Conservation (phyloP, 2,113 vertebrate species). For the Ciconia stormi region DNA sequence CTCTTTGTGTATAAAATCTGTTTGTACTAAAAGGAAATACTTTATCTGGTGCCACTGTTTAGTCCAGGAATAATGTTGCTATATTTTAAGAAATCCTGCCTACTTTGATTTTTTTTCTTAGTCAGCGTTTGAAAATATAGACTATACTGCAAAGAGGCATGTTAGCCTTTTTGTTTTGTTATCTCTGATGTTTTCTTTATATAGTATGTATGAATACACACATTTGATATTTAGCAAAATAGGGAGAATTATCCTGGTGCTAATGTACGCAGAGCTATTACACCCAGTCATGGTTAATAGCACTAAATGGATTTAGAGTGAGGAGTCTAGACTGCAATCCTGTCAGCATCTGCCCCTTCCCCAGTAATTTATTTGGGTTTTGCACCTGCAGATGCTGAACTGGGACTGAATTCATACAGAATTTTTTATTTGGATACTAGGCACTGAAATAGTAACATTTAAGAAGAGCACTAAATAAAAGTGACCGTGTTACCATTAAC, state of each 20-base stretch:
- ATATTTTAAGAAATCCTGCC: background rate
- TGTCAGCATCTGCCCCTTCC: conserved; percentile 67
- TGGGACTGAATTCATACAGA: conserved; percentile 18
- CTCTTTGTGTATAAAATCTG: background rate
- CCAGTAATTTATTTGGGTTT: conserved; percentile 59
- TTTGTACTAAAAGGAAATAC: background rate
- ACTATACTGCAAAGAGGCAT: background rate
- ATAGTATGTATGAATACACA: conserved; percentile 25
- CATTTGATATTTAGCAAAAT: conserved; percentile 55
- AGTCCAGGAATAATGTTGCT: background rate
- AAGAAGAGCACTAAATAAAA: conserved; percentile 22
- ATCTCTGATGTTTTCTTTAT: conserved; percentile 14
- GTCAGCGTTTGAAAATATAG: background rate
- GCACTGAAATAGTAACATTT: conserved; percentile 16
- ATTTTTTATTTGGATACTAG: conserved; percentile 27
- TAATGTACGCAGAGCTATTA: conserved; percentile 66
- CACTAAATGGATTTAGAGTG: conserved; percentile 71
- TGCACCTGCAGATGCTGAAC: conserved; percentile 64
- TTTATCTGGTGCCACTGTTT: background rate
- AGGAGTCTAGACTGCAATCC: conserved; percentile 66
- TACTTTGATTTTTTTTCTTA: background rate
- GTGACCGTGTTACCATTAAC: background rate
- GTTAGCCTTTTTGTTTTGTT: background rate
- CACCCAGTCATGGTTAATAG: conserved; percentile 69
- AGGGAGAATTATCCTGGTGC: conserved; percentile 49